These are phyloP conservation scores for Xiphorhynchus elegans DNA, from an alignment of 2,113 vertebrate genomes.

Conservation along the genomic window DNA sequence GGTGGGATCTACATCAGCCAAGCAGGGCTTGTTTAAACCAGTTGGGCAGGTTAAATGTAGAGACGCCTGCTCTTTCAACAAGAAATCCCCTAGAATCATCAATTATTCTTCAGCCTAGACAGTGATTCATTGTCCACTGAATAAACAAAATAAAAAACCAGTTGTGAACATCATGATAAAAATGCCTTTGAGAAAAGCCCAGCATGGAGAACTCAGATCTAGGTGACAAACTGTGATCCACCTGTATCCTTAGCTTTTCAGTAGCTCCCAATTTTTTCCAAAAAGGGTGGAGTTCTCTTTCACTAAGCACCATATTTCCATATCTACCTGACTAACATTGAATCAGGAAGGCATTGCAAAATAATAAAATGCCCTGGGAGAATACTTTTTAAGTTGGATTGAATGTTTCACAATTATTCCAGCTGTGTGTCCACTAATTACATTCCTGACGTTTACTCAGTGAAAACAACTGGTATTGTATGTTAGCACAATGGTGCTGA, in stretches of 20 bases:
- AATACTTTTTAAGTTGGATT: background rate
- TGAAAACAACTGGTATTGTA: background rate
- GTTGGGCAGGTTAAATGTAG: conserved; percentile 17
- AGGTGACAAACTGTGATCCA: background rate
- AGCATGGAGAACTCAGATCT: background rate
- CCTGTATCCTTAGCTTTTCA: background rate
- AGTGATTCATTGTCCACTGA: background rate
- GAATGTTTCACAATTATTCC: background rate
- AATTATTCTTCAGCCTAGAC: background rate
- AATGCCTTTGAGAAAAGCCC: background rate
- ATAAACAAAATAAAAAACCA: background rate
- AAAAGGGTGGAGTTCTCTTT: background rate
- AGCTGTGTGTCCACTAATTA: background rate
- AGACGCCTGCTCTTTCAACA: background rate
- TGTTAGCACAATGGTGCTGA: background rate
- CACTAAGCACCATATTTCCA: background rate
- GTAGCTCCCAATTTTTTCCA: background rate
- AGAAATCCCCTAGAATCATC: background rate
- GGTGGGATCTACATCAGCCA: background rate
- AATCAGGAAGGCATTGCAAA: background rate
- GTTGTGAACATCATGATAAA: background rate
- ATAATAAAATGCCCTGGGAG: background rate
- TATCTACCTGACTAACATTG: background rate
- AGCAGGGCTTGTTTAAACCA: conserved; percentile 29
- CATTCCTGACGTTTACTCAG: background rate